Evolutionary conservation across 2,888 invertebrate species (phyloP).

Genomic region (Resseliella maxima): DNA sequence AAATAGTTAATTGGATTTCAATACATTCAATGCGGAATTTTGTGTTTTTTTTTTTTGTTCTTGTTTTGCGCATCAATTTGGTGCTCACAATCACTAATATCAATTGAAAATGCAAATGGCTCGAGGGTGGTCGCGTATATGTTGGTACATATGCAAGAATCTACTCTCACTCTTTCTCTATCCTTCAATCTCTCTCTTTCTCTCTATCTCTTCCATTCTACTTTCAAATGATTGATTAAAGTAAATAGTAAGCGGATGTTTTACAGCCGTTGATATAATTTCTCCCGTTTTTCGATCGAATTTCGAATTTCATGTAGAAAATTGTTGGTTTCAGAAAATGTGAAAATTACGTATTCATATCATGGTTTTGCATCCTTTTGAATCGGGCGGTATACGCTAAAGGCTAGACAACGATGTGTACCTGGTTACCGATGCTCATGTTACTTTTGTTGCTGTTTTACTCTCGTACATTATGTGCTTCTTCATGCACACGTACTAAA

Average conservation of each 20-base stretch:
- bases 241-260: constrained; percentile 49
- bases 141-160: neutral
- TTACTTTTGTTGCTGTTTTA: neutral
- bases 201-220: too few relatives aligned
- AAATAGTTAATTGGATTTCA: constrained; percentile 34
- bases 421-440: too few relatives aligned
- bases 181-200: too few relatives aligned
- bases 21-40: constrained; percentile 29
- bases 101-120: constrained; percentile 8
- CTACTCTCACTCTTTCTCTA: too few relatives aligned
- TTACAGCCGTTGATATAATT: constrained; percentile 37
- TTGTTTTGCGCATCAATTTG: neutral
- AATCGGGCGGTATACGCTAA: constrained; percentile 9
- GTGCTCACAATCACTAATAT: neutral
- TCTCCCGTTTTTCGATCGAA: neutral
- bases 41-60: too few relatives aligned
- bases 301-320: constrained; percentile 17
- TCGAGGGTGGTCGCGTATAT: neutral
- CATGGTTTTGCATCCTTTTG: constrained; percentile 45
- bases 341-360: constrained; percentile 55
- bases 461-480: neutral
- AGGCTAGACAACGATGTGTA: constrained; percentile 1
- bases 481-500: too few relatives aligned
- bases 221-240: constrained; percentile 43
- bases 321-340: constrained; percentile 17